Evolutionary conservation across 1,140 invertebrate species (phyloP).

Genomic region (Galleria mellonella): DNA sequence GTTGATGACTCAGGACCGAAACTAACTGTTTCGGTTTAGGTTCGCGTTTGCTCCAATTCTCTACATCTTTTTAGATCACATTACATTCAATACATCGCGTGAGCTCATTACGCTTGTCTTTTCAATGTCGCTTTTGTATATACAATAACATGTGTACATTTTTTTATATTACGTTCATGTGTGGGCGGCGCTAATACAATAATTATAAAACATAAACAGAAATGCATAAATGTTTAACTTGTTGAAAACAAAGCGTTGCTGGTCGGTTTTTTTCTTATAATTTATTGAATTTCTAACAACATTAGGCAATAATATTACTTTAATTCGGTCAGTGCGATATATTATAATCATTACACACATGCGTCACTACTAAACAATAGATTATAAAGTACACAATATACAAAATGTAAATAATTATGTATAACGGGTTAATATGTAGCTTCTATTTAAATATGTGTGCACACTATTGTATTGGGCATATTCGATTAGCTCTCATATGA

Average conservation of each 20-base stretch:
- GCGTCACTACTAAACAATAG: constrained; percentile 30
- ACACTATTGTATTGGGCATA: constrained; percentile 22
- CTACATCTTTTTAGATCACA: constrained; percentile 53
- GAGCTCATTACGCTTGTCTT: constrained; percentile 26
- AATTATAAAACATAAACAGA: no score
- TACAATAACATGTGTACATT: constrained; percentile 2
- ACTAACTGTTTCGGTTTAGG: constrained; percentile 53
- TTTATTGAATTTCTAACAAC: no score
- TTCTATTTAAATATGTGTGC: constrained; percentile 17
- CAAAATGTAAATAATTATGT: constrained; percentile 5
- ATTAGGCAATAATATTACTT: no score
- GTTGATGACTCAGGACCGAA: constrained; percentile 46
- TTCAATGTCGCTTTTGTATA: constrained; percentile 11
- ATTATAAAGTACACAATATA: no score
- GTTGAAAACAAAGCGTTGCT: no score
- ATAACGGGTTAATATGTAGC: constrained; percentile 21
- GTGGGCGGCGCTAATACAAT: no score
- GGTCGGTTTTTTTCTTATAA: no score
- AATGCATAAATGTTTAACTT: no score
- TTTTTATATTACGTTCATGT: no score
- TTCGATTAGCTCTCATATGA: constrained; percentile 40
- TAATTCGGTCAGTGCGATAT: no score
- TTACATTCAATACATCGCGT: constrained; percentile 36
- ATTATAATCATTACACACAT: no score
- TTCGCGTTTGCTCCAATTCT: constrained; percentile 49